Conservation (phyloP, 2,113 vertebrate genomes). For the Brachypteracias leptosomus region DNA sequence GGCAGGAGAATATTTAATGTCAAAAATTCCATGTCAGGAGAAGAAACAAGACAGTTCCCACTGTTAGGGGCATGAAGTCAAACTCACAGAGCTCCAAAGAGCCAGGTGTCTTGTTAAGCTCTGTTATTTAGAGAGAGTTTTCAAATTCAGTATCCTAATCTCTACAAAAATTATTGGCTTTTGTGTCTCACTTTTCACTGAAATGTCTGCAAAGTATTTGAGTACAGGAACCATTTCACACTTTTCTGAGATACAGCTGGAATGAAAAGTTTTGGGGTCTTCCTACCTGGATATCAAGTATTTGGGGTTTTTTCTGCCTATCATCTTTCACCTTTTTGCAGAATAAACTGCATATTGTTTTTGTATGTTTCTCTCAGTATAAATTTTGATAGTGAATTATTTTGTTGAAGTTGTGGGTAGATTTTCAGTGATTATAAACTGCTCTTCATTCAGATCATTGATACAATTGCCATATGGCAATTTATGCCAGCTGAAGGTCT, state of each 20-base stretch:
- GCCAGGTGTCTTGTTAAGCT: background rate
- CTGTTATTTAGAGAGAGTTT: background rate
- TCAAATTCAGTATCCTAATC: background rate
- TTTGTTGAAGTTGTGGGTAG: background rate
- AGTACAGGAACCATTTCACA: background rate
- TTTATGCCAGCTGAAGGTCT: background rate
- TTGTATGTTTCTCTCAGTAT: background rate
- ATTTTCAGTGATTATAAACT: background rate
- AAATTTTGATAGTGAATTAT: background rate
- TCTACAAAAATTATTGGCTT: background rate
- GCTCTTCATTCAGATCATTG: background rate
- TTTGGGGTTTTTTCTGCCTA: background rate
- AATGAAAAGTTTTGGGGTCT: background rate
- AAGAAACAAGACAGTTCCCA: conserved; percentile 3
- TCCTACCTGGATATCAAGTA: background rate
- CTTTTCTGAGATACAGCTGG: background rate
- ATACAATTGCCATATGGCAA: background rate
- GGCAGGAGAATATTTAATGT: background rate
- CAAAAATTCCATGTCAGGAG: conserved; percentile 27
- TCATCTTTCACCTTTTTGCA: background rate
- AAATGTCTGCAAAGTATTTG: background rate
- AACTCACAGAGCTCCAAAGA: background rate
- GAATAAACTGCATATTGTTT: background rate
- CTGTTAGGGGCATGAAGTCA: background rate
- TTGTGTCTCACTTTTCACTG: background rate